Evolutionary conservation across 2,888 invertebrate species (phyloP).

Genomic region (Drosophila borealis): DNA sequence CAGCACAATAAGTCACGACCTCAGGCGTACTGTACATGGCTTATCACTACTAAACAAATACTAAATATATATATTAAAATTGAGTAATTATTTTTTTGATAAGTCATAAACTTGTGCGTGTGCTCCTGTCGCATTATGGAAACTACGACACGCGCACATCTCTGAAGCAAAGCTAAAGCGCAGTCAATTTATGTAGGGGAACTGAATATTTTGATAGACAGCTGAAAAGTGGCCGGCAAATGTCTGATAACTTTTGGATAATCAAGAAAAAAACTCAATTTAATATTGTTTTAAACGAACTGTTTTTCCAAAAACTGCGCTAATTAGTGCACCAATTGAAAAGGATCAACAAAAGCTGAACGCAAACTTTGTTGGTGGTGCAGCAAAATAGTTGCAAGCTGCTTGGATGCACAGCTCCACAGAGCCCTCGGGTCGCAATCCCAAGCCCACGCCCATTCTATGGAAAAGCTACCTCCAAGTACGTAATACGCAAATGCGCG

Average conservation of each 20-base stretch:
- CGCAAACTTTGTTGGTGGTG: conserved; percentile 25
- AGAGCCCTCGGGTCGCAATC: no score
- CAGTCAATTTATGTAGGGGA: background rate
- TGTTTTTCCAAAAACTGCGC: conserved; percentile 53
- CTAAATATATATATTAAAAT: no score
- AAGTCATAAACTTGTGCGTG: no score
- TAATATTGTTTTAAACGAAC: conserved; percentile 65
- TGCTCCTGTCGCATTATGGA: no score
- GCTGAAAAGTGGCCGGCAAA: background rate
- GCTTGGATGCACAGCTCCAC: conserved; percentile 12
- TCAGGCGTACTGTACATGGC: no score
- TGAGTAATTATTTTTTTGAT: no score
- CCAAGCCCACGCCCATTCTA: background rate
- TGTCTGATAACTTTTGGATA: conserved; percentile 29
- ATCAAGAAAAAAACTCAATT: conserved; percentile 22
- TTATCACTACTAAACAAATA: no score
- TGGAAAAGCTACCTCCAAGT: conserved; percentile 13
- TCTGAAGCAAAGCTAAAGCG: background rate
- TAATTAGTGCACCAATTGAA: conserved; percentile 60
- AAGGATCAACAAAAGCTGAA: conserved; percentile 23
- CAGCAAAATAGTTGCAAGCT: conserved; percentile 42
- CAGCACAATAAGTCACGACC: no score
- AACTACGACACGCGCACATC: no score
- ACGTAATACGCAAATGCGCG: conserved; percentile 47
- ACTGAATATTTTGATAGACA: conserved; percentile 3